Evolutionary conservation across 2,888 invertebrate genomes (phyloP).

Genomic region (Tetropium fuscum): DNA sequence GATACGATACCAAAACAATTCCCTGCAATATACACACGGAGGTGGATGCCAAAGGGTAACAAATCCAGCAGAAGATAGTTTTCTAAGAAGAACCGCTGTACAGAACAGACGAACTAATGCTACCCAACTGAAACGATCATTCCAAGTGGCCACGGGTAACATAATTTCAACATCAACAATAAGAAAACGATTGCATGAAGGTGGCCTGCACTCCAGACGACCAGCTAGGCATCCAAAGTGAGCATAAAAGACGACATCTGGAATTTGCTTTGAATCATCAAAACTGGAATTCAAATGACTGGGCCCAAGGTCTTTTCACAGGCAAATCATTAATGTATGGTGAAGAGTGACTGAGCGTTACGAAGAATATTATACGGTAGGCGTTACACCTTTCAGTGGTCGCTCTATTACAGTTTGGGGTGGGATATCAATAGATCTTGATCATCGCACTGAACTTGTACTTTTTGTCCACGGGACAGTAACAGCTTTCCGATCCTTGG

Average conservation of each 20-base stretch:
- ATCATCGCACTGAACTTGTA: constrained; percentile 1
- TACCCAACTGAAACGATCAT: too few species aligned
- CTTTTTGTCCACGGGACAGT: neutral
- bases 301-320: too few species aligned
- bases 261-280: too few species aligned
- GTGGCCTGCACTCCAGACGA: too few species aligned
- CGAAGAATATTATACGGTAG: neutral
- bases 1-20: neutral
- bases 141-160: too few species aligned
- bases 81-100: neutral
- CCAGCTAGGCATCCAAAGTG: too few species aligned
- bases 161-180: too few species aligned
- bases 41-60: neutral
- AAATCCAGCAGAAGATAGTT: neutral
- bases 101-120: neutral
- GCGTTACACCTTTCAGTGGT: neutral
- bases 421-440: constrained; percentile 3
- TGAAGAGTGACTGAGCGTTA: too few species aligned
- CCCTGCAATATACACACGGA: neutral
- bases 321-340: too few species aligned
- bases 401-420: neutral
- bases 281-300: too few species aligned
- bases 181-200: too few species aligned
- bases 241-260: too few species aligned
- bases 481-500: neutral